These are phyloP conservation scores for Caenorhabditis japonica DNA, from an alignment of 2,888 invertebrate species.

Conservation along the genomic window DNA sequence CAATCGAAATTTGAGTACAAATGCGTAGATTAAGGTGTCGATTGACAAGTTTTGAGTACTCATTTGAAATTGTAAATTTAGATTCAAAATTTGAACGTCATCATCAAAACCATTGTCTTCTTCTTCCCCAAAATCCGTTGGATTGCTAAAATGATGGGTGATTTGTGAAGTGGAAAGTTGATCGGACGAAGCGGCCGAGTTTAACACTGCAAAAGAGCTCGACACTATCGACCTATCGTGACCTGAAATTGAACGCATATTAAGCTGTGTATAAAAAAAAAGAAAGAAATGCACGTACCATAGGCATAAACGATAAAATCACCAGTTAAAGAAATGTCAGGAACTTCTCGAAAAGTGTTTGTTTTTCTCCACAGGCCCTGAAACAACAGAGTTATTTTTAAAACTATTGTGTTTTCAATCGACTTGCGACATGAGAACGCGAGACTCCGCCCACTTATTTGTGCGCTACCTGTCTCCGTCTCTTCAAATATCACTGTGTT, in stretches of 20 bases:
- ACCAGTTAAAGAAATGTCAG: constrained; percentile 45
- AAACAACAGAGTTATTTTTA: neutral
- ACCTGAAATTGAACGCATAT: constrained; percentile 9
- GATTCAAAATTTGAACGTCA: neutral
- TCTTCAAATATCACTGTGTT: no score
- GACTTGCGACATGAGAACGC: no score
- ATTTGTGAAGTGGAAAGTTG: constrained; percentile 33
- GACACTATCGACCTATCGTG: constrained; percentile 32
- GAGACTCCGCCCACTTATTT: no score
- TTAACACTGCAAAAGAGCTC: constrained; percentile 33
- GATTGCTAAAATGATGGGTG: constrained; percentile 17
- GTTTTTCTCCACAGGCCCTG: constrained; percentile 60
- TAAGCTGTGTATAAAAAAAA: no score
- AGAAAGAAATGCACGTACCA: neutral
- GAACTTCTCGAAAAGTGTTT: constrained; percentile 50
- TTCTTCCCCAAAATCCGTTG: no score
- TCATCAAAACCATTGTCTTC: no score
- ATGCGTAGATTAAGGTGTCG: constrained; percentile 26
- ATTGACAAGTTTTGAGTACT: constrained; percentile 32
- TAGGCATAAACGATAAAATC: constrained; percentile 41
- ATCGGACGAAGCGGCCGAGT: constrained; percentile 33
- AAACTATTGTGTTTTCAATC: no score
- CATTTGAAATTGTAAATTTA: constrained; percentile 37
- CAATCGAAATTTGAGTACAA: constrained; percentile 18
- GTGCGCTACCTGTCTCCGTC: no score